Base-by-base conservation (phyloP, 2,113 vertebrate species). In the Oncorhynchus masou region DNA sequence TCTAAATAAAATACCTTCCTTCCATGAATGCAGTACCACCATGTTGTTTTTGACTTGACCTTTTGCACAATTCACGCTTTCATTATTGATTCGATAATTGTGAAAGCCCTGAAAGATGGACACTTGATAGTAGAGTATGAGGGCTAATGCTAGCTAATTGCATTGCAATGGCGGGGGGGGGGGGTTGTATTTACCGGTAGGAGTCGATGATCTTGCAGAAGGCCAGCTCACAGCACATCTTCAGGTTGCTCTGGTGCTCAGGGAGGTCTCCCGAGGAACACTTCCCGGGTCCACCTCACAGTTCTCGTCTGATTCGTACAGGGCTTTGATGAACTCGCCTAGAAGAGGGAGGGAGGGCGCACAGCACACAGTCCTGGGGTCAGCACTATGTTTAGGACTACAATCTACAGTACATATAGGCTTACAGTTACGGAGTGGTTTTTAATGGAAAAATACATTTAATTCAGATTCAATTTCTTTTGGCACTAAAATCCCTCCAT, bases 201-300 rank as follows among this genome's bases (percentile, higher is more conserved):
- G 98, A 99, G 91, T 98, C 98, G 77, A 99, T 97, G 92, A 99
- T 99, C 88, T 99, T 99, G 94, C 98, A 99, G 92, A 99, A 99
- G 49, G 97, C 98, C 62, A 99, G 92, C 57, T 99, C 98, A 0
- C 98, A 99, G 93, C 98, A 99, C 98, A 99, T 99, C 80, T 97
- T 97, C 82, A 99, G 93, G 91, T 99, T 99, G 88, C 96, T 94
- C 90, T 99, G 98, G 82, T 99, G 97, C 73, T 98, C 97, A 0
- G 91, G 89, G 16, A 99, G 96, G 87, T 99, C 96, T 0, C 95
- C 92, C 3, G 95, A 87, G 0, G 95, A 95, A 54, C 97, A 99
- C 72, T 97, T 97, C 70, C 95, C 0, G 96, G 95, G 83, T 99
- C 98, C 75, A 99, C 98, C 86, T 99, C 98, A 7, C 98, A 99